Evolutionary conservation across 1,140 invertebrate genomes (phyloP), one percentile per base, ranked within the genome.

Genomic region (Drosophila carrolli): DNA sequence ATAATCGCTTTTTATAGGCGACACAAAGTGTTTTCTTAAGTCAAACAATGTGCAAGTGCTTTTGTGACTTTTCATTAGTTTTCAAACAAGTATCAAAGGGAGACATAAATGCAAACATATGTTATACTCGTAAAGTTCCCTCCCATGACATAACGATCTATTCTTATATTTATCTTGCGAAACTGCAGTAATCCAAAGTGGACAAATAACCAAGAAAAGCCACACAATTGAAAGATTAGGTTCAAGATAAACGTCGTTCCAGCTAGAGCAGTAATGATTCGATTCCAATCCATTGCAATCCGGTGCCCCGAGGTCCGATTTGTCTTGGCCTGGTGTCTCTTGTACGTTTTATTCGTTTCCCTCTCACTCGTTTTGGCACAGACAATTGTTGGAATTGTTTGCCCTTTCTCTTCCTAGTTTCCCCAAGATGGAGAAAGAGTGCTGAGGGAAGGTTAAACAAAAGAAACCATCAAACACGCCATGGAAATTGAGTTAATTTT

Each of bases 391-490:
- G 61, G 53, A 56, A 50, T 48, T 57, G 51, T 48, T 51, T 23
- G 73, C 73, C 73, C 73, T 76, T 73, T 76, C 74, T 55, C 72
- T 76, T 76, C 48, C 73, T 53, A 59, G 73, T 76, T 54, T 67
- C 62, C 38, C 16, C 13, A 10, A 51, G 47, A 5, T n/a, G 29
- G 29, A 11, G 48, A 51, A 48, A 29, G 23, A 13, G 47, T 27
- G 13, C 13, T 47, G 46, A 16, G 13, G 11, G 4, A 10, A 32
- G 50, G n/a, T 47, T 41, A 70, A 43, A 54, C 50, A 35, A 56
- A 47, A 37, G 41, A 68, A 67, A 71, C 10, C 67, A 37, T 71
- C 68, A 48, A 71, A 58, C 68, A 72, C 68, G 68, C 68, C 68
- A 72, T 40, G 38, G 50, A 76, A 76, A 76, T 67, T 59, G 73